Base-by-base conservation (phyloP, 2,113 vertebrate genomes). In the Thymallus thymallus region DNA sequence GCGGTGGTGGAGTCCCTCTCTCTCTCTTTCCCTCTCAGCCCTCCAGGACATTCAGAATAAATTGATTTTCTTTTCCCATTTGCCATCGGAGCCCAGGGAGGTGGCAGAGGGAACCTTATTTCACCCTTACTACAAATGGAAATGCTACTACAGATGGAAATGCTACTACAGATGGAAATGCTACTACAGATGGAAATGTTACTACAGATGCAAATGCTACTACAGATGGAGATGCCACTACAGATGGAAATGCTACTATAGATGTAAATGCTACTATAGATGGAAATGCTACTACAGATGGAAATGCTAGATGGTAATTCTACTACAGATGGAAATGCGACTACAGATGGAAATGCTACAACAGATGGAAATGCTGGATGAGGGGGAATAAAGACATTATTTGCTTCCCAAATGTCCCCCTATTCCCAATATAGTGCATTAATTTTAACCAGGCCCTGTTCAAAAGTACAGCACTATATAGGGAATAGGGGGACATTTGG, bases 31-130 rank as follows among this genome's bases (percentile, higher is more conserved):
- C n/a, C 56, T 22, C 56, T 16, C 3, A 5, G 48, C 14, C 84
- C 83, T 84, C 80, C 80, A 86, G 86, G 85, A 83, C 85, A 80
- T 83, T 85, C 77, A 80, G 75, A 86, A 86, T 87, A 89, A 91
- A 91, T 90, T 85, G 84, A 84, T 85, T 88, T 88, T 87, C 84
- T 86, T 85, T 85, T 85, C 86, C 85, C 85, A 84, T 88, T 88
- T 26, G 23, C 23, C 63, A 66, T 24, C 10, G 62, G 62, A 64
- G 62, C 62, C 81, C 83, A 78, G 84, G 81, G 84, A 72, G 35
- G 35, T 3, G 10, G 78, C 78, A 80, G 79, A 83, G 86, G 61
- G 24, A 81, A 87, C 88, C 88, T 85, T 82, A 87, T 88, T 89
- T 89, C 84, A 82, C 84, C 80, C 68, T 51, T 16, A 79, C 88